Percentiles rank a stretch among this genome's conserved stretches.
phyloP scores from a whole-genome alignment of 1,140 invertebrate genomes.

The Penaeus vannamei region DNA sequence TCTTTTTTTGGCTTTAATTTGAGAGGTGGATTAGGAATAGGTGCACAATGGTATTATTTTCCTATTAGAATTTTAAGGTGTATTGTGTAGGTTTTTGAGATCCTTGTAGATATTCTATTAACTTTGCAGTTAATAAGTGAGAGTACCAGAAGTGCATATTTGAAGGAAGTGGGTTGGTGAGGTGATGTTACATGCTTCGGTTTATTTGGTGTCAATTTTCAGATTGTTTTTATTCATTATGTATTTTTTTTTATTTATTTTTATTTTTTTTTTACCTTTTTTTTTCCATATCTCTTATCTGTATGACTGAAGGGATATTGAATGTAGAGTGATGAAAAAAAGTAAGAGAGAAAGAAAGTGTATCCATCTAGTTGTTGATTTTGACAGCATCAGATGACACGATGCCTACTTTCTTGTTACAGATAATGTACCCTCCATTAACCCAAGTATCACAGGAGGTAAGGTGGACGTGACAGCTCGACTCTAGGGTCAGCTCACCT shows the following conservation, averaged over 20 bases:
- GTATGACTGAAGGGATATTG: neutral
- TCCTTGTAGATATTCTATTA: conserved; percentile 43
- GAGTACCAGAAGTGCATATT: neutral
- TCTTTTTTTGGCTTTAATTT: neutral
- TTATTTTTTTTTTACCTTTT: neutral
- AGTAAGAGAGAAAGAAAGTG: conserved; percentile 12
- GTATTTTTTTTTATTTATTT: neutral
- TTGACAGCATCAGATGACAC: conserved; percentile 47
- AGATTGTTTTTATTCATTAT: neutral
- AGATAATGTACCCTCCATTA: conserved; percentile 57
- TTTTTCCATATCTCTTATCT: neutral
- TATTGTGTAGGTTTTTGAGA: neutral
- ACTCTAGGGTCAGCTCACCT: too few species aligned
- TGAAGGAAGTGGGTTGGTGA: neutral
- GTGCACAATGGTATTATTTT: conserved; percentile 13
- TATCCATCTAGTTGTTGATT: conserved; percentile 24
- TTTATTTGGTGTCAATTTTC: conserved; percentile 9
- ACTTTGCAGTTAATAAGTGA: conserved; percentile 3
- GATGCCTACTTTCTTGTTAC: conserved; percentile 50
- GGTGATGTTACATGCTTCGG: conserved; percentile 2
- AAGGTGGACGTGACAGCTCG: conserved; percentile 2
- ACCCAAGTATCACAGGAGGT: conserved; percentile 52
- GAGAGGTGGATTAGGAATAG: neutral
- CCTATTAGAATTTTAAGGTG: conserved; percentile 49
- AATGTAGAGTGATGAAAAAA: too few species aligned